Evolutionary conservation across 2,113 vertebrate species (phyloP), one percentile per base, ranked within the genome.

Genomic region (Pimephales promelas): DNA sequence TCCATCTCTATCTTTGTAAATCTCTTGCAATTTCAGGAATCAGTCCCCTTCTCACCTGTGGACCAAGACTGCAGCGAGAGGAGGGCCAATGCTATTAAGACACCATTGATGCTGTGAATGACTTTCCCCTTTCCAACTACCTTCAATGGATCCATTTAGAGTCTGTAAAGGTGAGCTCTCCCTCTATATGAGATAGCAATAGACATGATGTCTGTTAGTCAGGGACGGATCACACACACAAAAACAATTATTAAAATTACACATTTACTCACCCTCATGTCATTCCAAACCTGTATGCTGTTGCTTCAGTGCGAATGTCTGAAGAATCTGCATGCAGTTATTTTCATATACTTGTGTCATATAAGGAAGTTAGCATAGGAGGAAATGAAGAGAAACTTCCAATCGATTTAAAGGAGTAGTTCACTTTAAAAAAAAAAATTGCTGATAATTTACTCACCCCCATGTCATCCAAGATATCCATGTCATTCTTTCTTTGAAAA

Each of bases 21-120:
- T 83, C 86, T 86, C 73, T 59, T 87, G 88, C 90, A 91, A 85
- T 89, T 86, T 59, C 75, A 76, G 89, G 86, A 87, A 86, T 85
- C 74, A 79, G 85, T 83, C 68, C 78, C 72, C 83, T 77, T 82
- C 84, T 70, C 86, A 88, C 83, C 81, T 83, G 59, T 83, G 75
- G 88, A 88, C 83, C 54, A 64, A 49, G 66, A 57, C 64, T 77
- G 76, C 83, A 87, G 52, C 16, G 79, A 87, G 82, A 52, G 64
- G 81, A 83, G 57, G 76, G 74, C 71, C 84, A 78, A 73, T 79
- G 79, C 85, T 82, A 87, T 88, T 87, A 87, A 86, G 83, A 85
- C 43, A 82, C 83, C 75, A 84, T 86, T 88, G 88, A 80, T 84
- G 76, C 59, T 79, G 78, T 85, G 85, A 85, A 87, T 74, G 83